Evolutionary conservation across 2,888 invertebrate species (phyloP), one percentile per base, ranked within the genome.

Genomic region (Pogonocherus hispidulus): DNA sequence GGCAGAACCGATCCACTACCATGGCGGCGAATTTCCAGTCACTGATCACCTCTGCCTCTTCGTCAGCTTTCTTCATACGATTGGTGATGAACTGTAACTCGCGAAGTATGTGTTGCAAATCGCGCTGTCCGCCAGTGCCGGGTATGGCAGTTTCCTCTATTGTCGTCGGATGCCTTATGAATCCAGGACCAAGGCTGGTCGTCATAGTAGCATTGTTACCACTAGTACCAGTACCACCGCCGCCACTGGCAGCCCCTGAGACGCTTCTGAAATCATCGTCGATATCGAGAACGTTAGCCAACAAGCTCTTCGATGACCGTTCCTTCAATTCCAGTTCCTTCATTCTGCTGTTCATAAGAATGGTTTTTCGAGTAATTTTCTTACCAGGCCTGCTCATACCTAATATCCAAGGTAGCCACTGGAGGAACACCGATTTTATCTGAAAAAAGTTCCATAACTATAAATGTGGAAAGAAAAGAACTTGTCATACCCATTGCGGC

Each of bases 21-120:
- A 98, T 97, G 76, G 97, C 98, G 66, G 98, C 98, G 86, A 98
- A 98, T 86, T 97, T 97, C 98, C 98, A 98, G 86, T 98, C 98
- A 87, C 94, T 96, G 80, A 96, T 96, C 77, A 95, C 90, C 84
- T 97, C 97, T 66, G 94, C 93, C 83, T 96, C 96, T 81, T 96
- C 95, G 83, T 98, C 98, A 64, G 96, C 94, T 86, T 96, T 95
- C 86, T 94, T 93, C 94, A 98, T 95, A 81, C 96, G 92, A 79
- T 92, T 91, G 44, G 98, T 98, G 84, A 98, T 97, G 88, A 96
- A 97, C 87, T 95, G 95, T 78, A 98, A 89, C 88, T 98, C 98
- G 79, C 94, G 91, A 76, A 98, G 90, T 84, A 98, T 98, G 83
- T 93, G 91, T 84, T 94, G 94, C 79, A 97, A 90, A 86, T 98